phyloP scores from a whole-genome alignment of 2,888 invertebrate species.

The Leptopilina myrica region DNA sequence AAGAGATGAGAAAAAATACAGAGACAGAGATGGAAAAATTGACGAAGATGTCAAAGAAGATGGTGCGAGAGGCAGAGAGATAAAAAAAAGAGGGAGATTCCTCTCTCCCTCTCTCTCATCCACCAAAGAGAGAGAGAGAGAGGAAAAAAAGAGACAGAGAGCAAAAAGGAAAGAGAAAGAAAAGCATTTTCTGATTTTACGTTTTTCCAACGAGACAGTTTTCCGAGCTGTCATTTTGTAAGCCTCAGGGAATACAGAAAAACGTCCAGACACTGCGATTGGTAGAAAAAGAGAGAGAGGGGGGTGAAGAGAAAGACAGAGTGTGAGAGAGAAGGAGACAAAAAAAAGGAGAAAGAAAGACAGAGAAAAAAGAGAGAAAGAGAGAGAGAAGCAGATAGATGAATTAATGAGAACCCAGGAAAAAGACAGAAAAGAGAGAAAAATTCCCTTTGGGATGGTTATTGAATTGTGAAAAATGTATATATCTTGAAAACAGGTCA shows the following conservation, averaged over 20 bases:
- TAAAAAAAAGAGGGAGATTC: conserved; percentile 7
- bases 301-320: neutral
- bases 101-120: too few relatives aligned
- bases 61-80: neutral
- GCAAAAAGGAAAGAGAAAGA: conserved; percentile 16
- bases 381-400: conserved; percentile 9
- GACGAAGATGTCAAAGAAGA: conserved; percentile 22
- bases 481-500: conserved; percentile 28
- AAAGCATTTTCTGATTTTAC: conserved; percentile 40
- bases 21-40: conserved; percentile 41
- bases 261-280: conserved; percentile 28
- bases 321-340: neutral
- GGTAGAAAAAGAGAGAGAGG: conserved; percentile 19
- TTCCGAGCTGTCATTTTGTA: conserved; percentile 40
- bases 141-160: too few relatives aligned
- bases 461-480: conserved; percentile 33
- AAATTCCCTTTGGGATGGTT: conserved; percentile 26
- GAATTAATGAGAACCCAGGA: conserved; percentile 39
- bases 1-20: neutral
- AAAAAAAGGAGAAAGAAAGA: neutral
- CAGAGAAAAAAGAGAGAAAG: neutral
- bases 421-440: conserved; percentile 13
- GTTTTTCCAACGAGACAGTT: conserved; percentile 38
- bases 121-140: too few relatives aligned
- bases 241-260: conserved; percentile 36